Evolutionary conservation across 2,113 vertebrate genomes (phyloP), one percentile per base, ranked within the genome.

Genomic region (Elgaria multicarinata): DNA sequence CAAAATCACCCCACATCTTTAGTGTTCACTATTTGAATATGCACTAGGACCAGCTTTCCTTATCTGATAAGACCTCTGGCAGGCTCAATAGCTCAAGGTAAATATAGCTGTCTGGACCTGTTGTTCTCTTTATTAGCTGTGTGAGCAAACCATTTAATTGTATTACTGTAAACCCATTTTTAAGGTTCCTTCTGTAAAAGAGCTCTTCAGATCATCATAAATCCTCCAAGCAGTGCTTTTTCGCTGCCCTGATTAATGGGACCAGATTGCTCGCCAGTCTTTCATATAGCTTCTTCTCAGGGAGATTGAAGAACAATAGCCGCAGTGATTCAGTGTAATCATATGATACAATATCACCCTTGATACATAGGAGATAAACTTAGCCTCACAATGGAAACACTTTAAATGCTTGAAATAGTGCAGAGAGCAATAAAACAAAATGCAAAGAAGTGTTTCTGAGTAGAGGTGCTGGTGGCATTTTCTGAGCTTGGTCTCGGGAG

Each of bases 51-150:
- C 28, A 64, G 53, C 50, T 72, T 85, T 66, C 85, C 72, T 83
- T 20, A 24, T 55, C 1, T 89, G 80, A 90, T 83, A 85, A 90
- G 69, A 67, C 87, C 66, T n/a, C n/a, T 46, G 55, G 64, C 71
- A 90, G 83, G 39, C 0, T 18, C 76, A 75, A n/a, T 13, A 83
- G 44, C 36, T n/a, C 0, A 28, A 86, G 36, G 62, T n/a, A 87
- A 76, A 46, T 24, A 6, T 46, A 88, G 39, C 71, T 66, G 0
- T 58, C 42, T 20, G 22, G 46, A 24, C 85, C 81, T 88, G 83
- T 89, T 90, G 78, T 75, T 94, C 78, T 86, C 5, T 88, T 91
- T 33, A 88, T 58, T 91, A 93, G 62, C 81, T 93, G 55, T 2
- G 10, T 92, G 71, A 84, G 31, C 1, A 36, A 89, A 74, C 66